These are phyloP conservation scores for Python bivittatus DNA, from an alignment of 2,113 vertebrate species.

Conservation along the genomic window DNA sequence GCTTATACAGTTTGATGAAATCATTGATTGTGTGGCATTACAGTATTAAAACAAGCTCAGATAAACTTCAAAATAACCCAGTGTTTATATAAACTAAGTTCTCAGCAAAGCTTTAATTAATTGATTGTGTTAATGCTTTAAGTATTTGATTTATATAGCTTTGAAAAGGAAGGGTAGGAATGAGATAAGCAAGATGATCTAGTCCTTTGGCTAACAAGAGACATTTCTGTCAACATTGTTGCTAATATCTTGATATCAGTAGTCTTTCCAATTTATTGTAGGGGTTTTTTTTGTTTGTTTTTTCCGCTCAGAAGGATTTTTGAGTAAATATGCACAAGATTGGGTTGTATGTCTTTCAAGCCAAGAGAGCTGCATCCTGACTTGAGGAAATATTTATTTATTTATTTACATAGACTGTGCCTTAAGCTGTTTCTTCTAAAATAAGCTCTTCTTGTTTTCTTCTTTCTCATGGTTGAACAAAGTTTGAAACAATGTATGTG, in stretches of 20 bases:
- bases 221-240: neutral
- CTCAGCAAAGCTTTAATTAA: slow-evolving; percentile 27
- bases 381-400: neutral
- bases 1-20: slow-evolving; percentile 32
- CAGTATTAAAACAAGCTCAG: slow-evolving; percentile 54
- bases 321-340: neutral
- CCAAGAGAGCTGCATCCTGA: neutral
- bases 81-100: slow-evolving; percentile 37
- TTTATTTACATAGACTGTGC: neutral
- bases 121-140: neutral
- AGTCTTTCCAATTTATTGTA: neutral
- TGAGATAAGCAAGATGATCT: slow-evolving; percentile 11
- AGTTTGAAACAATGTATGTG: slow-evolving; percentile 26
- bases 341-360: neutral
- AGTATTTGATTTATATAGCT: neutral
- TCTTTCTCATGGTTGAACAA: slow-evolving; percentile 19
- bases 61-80: slow-evolving; percentile 41
- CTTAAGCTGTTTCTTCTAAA: neutral
- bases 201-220: neutral
- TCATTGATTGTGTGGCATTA: slow-evolving; percentile 45
- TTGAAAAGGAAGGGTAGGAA: neutral
- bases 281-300: too few species aligned
- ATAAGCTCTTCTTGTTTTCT: neutral
- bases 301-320: neutral
- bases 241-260: neutral